phyloP scores from a whole-genome alignment of 2,797 vertebrate genomes.

The Synaphobranchus kaupii region DNA sequence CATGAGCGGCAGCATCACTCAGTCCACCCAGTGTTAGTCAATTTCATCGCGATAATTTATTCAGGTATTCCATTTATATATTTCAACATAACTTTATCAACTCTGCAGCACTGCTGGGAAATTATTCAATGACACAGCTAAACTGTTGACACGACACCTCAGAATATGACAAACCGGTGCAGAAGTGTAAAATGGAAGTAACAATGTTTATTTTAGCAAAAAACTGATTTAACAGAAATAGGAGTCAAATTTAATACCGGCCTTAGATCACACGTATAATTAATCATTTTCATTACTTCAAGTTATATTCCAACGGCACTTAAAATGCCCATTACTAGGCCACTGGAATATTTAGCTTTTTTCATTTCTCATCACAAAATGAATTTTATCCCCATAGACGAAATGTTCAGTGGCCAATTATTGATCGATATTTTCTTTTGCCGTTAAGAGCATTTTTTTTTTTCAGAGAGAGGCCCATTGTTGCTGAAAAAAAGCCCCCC shows the following conservation, averaged over 20 bases:
- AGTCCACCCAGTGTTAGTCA: not conserved
- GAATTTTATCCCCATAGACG: not conserved
- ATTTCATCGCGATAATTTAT: not conserved
- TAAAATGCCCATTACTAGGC: not conserved
- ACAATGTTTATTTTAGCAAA: conserved; percentile 9
- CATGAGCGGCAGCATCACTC: not conserved
- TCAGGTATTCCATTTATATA: not conserved
- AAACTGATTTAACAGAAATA: not conserved
- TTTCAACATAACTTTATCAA: not conserved
- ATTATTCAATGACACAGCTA: not conserved
- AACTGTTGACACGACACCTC: not conserved
- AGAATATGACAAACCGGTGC: not conserved
- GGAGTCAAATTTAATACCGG: not conserved
- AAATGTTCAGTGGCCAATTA: not conserved
- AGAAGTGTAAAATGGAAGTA: conserved; percentile 1
- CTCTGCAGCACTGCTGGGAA: not conserved
- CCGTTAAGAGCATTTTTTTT: not conserved
- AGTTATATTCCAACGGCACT: not conserved
- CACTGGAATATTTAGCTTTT: not conserved
- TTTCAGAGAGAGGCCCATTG: not conserved
- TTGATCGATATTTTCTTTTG: not conserved
- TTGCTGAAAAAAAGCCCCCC: too few species aligned
- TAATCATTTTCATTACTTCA: not conserved
- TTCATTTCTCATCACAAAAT: not conserved
- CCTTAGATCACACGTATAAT: not conserved